Percentiles rank a stretch among this genome's conserved stretches.
Evolutionary conservation across 2,113 vertebrate genomes (phyloP).

Genomic region (Gallinago paraguaiae): DNA sequence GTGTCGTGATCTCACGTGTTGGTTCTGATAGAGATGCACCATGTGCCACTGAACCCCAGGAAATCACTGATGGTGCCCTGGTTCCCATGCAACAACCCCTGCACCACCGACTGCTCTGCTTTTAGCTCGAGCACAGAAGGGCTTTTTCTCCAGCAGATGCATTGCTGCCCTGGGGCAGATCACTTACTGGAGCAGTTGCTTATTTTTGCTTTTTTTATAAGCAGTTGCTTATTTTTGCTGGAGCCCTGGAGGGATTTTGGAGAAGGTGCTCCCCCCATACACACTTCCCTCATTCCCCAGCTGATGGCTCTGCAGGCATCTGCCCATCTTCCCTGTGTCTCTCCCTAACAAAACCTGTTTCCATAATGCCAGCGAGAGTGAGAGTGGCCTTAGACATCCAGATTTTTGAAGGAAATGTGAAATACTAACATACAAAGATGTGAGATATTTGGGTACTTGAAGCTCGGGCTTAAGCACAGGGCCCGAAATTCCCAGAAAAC

Average conservation of each 20-base stretch:
- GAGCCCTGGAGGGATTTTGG: not conserved
- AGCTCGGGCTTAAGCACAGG: not conserved
- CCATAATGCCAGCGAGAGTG: accelerated
- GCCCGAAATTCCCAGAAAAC: not conserved
- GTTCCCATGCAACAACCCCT: not conserved
- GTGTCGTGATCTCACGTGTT: not conserved
- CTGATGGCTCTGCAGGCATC: not conserved
- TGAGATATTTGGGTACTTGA: not conserved
- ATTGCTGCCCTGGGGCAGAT: not conserved
- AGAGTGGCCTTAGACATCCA: not conserved
- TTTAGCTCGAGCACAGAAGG: not conserved
- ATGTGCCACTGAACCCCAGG: not conserved
- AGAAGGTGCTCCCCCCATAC: accelerated
- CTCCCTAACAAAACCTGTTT: not conserved
- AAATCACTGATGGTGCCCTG: not conserved
- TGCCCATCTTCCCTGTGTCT: not conserved
- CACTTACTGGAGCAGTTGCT: not conserved
- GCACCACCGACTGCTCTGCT: not conserved
- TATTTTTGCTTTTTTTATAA: not conserved
- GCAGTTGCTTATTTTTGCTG: not conserved
- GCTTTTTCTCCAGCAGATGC: not conserved
- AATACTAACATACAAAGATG: not conserved
- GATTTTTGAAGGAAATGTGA: not conserved
- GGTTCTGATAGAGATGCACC: not conserved
- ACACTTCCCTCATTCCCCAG: not conserved